Evolutionary conservation across 2,113 vertebrate genomes (phyloP), one percentile per base, ranked within the genome.

Genomic region (Embiotoca jacksoni): DNA sequence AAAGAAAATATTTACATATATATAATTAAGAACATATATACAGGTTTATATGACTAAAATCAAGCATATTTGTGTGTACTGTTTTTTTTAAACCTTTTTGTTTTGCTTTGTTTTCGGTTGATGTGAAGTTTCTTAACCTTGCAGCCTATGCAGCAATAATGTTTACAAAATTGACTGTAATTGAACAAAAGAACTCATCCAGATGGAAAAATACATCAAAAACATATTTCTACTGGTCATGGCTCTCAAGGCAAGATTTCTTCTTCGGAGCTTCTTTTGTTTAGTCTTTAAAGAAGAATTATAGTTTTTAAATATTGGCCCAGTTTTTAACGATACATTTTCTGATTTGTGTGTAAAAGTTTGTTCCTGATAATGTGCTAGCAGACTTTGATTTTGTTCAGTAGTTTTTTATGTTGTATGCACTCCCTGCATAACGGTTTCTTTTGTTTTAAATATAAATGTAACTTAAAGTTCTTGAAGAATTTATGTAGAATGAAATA

Each of bases 351-450:
- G 4, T 77, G 35, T 84, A 15, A 39, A 33, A 41, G 8, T 47
- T 36, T 67, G 6, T 39, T 71, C 60, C 5, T 16, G 11, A 31
- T 39, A 14, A 31, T 16, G 6, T 14, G 3, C 58, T 31, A n/a
- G 53, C 33, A 58, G 49, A 50, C 50, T 52, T 15, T 55, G 6
- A 50, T 44, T 23, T 64, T 16, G 14, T 52, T 56, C 5, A 36
- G 11, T 44, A 0, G 3, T 41, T 67, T 80, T 81, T 59, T 23
- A 46, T 23, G 9, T 63, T 56, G 37, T 69, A 7, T 73, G 31
- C 46, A 50, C 50, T 46, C 63, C 57, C 57, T 64, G 58, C 58
- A 46, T 73, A 63, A 58, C 64, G 53, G 64, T 69, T 14, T 64
- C 3, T 6, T 33, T 65, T 5, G 10, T 57, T 57, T 36, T 0